Evolutionary conservation across 2,113 vertebrate species (phyloP), one percentile per base, ranked within the genome.

Genomic region (Oncorhynchus tshawytscha): DNA sequence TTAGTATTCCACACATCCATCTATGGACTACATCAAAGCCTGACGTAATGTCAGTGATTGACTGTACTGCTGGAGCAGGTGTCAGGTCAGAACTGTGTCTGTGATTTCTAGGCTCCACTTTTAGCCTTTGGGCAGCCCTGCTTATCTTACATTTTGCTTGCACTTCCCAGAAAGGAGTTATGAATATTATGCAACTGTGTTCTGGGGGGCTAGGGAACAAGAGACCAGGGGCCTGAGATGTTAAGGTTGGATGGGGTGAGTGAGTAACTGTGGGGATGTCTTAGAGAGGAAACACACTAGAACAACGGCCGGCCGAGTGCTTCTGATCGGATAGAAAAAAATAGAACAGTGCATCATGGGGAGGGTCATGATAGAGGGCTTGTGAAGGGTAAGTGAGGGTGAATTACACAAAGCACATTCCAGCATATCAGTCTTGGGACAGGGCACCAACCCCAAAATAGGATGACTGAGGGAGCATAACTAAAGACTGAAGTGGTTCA

Each of bases 41-140:
- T 74, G 74, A 77, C 79, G 51, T 51, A 69, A 22, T 24, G 48
- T 12, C 66, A 24, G 18, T 84, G 80, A 86, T 74, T 86, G 85
- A 86, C 78, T 80, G 77, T 80, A 75, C 81, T 85, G 71, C 83
- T 76, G 83, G 57, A 74, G 78, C 71, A 85, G 77, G 80, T 83
- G 78, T 81, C 24, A 65, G 9, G 39, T 45, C 39, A 60, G 70
- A 90, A 78, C 71, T 76, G 68, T 34, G 29, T 83, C 82, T 73
- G 78, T 76, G 72, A 78, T 81, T 85, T 88, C 73, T 75, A 82
- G 79, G 57, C 78, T 87, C 85, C 75, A 84, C 73, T 82, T 88
- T 84, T 81, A 87, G 78, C 79, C 69, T 59, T 78, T 77, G 60
- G 31, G 64, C 8, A 45, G 39, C 18, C 66, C 71, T 34, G 48